Evolutionary conservation across 2,113 vertebrate genomes (phyloP).

Genomic region (Macrotis lagotis): DNA sequence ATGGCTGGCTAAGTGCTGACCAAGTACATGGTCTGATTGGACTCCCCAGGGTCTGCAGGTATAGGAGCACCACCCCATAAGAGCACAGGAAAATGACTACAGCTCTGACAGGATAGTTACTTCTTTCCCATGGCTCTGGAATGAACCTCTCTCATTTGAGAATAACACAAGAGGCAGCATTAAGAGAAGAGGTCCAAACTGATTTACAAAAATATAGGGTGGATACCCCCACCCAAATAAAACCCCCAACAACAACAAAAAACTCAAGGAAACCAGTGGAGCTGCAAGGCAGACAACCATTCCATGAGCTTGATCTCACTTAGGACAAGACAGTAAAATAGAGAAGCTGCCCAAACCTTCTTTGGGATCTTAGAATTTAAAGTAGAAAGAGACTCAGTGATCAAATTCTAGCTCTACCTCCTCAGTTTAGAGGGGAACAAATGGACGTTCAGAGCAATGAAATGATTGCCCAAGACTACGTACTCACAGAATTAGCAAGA

Average conservation of each 20-base stretch:
- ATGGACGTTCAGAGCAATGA: background rate
- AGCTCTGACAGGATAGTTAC: background rate
- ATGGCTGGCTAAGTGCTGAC: background rate
- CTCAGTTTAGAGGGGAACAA: background rate
- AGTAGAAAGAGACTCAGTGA: background rate
- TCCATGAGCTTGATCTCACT: background rate
- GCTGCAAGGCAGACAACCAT: background rate
- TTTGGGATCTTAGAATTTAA: background rate
- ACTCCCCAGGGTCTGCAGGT: background rate
- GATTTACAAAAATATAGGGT: background rate
- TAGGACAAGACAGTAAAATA: background rate
- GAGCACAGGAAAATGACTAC: background rate
- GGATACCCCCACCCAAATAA: background rate
- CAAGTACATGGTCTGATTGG: background rate
- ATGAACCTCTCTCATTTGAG: background rate
- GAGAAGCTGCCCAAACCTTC: background rate
- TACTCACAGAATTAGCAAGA: background rate
- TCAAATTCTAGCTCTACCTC: background rate
- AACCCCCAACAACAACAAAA: too few relatives aligned
- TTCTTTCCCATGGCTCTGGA: background rate
- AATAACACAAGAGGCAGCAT: background rate
- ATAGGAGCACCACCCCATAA: background rate
- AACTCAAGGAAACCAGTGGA: background rate
- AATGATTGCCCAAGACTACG: background rate
- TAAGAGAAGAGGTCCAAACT: background rate